Conservation (phyloP, 1,140 invertebrate species). For the Drosophila serrata region DNA sequence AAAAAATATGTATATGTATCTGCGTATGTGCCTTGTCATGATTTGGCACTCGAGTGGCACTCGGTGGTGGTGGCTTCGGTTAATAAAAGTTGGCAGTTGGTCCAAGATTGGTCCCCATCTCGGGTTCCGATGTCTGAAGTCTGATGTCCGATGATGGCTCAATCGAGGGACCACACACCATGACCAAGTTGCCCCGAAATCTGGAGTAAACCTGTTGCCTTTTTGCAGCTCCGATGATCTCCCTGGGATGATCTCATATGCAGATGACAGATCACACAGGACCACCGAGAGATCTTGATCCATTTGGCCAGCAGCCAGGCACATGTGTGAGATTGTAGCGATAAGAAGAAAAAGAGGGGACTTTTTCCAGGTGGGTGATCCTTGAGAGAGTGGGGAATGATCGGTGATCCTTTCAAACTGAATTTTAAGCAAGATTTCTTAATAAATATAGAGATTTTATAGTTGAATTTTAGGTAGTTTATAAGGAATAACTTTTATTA, state of each 20-base stretch:
- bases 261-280: constrained; percentile 47
- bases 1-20: constrained; percentile 5
- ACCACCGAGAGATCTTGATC: constrained; percentile 53
- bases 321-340: constrained; percentile 24
- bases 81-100: constrained; percentile 76
- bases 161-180: constrained; percentile 72
- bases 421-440: background rate
- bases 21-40: constrained; percentile 66
- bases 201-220: constrained; percentile 58
- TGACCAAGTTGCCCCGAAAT: constrained; percentile 66
- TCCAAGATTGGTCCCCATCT: constrained; percentile 32
- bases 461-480: background rate
- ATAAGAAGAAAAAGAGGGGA: constrained; percentile 18
- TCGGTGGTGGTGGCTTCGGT: constrained; percentile 45
- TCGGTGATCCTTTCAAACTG: background rate
- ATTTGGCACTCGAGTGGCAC: constrained; percentile 82
- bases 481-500: too few relatives aligned
- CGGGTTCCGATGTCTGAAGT: constrained; percentile 15
- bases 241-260: constrained; percentile 27
- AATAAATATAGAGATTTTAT: background rate
- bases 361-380: constrained; percentile 24
- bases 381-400: background rate
- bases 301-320: constrained; percentile 36
- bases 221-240: background rate
- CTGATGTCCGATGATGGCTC: constrained; percentile 65